Conservation (phyloP, 1,140 invertebrate species). For the Bombus turneri region DNA sequence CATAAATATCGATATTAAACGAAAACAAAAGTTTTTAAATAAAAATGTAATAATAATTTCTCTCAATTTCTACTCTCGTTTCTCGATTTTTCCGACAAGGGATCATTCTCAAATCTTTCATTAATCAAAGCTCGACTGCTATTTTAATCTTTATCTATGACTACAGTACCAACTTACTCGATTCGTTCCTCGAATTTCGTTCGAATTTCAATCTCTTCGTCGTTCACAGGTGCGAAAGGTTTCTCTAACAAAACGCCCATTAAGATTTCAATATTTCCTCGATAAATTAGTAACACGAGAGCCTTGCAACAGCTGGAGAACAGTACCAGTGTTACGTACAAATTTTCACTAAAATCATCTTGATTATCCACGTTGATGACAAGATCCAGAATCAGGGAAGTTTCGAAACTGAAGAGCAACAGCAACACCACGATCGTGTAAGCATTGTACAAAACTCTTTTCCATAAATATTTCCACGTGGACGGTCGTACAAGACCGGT, state of each 20-base stretch:
- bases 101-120: no score
- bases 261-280: slow-evolving; percentile 45
- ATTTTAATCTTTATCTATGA: no score
- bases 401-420: not conserved
- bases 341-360: slow-evolving; percentile 49
- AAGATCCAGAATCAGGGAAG: slow-evolving; percentile 14
- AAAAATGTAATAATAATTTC: no score
- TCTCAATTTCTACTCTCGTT: no score
- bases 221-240: slow-evolving; percentile 36
- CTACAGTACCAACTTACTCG: slow-evolving; percentile 28
- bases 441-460: slow-evolving; percentile 21
- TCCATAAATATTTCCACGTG: slow-evolving; percentile 10
- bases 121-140: no score
- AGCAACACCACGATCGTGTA: slow-evolving; percentile 19
- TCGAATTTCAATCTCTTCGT: slow-evolving; percentile 54
- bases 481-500: slow-evolving; percentile 35
- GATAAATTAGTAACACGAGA: slow-evolving; percentile 32
- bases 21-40: no score
- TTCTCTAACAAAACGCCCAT: slow-evolving; percentile 20
- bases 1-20: no score
- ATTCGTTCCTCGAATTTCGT: slow-evolving; percentile 39
- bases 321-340: slow-evolving; percentile 34
- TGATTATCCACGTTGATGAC: slow-evolving; percentile 38
- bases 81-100: no score
- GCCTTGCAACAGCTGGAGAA: slow-evolving; percentile 49